Evolutionary conservation across 1,140 invertebrate species (phyloP).

Genomic region (Littorina saxatilis): DNA sequence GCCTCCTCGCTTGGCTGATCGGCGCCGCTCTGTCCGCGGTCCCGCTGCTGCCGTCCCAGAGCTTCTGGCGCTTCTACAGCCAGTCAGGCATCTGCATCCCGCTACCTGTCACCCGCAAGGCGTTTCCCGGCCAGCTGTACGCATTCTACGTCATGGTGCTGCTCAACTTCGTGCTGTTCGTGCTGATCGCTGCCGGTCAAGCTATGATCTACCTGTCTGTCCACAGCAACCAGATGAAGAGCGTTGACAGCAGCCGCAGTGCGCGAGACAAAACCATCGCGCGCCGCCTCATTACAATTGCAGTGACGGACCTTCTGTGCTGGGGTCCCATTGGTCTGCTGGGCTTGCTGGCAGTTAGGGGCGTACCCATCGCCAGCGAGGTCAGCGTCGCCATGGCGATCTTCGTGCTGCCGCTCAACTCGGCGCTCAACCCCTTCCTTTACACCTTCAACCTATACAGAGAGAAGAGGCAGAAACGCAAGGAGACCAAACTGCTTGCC

Average conservation of each 20-base stretch:
- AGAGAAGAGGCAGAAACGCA: background rate
- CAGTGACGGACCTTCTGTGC: constrained; percentile 16
- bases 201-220: constrained; percentile 42
- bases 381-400: no score
- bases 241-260: no score
- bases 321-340: constrained; percentile 13
- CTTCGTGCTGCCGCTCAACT: constrained; percentile 18
- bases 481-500: background rate
- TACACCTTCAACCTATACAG: background rate
- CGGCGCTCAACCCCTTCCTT: background rate
- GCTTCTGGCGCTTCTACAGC: constrained; percentile 24
- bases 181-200: constrained; percentile 46
- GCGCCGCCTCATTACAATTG: no score
- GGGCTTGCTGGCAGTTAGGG: background rate
- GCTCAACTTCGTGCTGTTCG: constrained; percentile 37
- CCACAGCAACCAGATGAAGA: background rate
- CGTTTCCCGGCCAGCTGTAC: constrained; percentile 44
- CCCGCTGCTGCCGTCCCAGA: background rate
- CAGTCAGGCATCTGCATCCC: constrained; percentile 47
- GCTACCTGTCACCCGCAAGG: constrained; percentile 42
- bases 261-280: background rate
- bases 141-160: constrained; percentile 45
- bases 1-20: constrained; percentile 35
- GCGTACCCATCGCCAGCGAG: background rate
- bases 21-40: constrained; percentile 37